A percentile compares a stretch with the other conserved stretches of the same genome.
Conservation (phyloP, 2,888 invertebrate species). For the Octodonta nipae region DNA sequence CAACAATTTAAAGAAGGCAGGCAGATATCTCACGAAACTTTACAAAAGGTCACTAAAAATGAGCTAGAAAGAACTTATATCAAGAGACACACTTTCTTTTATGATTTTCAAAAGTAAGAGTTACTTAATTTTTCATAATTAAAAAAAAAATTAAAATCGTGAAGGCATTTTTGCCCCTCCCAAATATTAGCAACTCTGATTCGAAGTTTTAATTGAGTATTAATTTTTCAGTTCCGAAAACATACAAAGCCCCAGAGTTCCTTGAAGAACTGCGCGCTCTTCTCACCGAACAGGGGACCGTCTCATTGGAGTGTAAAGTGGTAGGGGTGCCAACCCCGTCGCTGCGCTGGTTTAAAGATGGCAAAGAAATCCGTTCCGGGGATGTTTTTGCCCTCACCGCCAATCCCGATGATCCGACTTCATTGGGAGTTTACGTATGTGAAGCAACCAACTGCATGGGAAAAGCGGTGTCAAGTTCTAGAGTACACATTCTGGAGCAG, state of each 20-base stretch:
- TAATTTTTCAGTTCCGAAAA: constrained; percentile 66
- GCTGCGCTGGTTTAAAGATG: constrained; percentile 66
- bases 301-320: constrained; percentile 82
- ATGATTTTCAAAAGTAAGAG: no score
- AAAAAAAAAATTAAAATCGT: no score
- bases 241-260: constrained; percentile 78
- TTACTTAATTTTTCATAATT: no score
- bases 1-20: no score
- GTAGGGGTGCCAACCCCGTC: constrained; percentile 74
- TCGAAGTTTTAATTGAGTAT: no score
- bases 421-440: constrained; percentile 75
- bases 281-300: constrained; percentile 76
- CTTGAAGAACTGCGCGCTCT: constrained; percentile 71
- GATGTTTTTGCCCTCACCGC: constrained; percentile 80
- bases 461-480: constrained; percentile 66
- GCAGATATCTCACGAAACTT: no score
- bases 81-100: no score
- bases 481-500: constrained; percentile 66
- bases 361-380: constrained; percentile 75
- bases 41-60: no score
- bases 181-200: no score
- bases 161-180: no score
- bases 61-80: no score
- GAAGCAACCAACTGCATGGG: constrained; percentile 85
- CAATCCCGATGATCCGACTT: constrained; percentile 71